Evolutionary conservation across 92 coral and sea anemone species (phyloP), one percentile per base, ranked within the genome.

Genomic region (Blastomussa wellsi): DNA sequence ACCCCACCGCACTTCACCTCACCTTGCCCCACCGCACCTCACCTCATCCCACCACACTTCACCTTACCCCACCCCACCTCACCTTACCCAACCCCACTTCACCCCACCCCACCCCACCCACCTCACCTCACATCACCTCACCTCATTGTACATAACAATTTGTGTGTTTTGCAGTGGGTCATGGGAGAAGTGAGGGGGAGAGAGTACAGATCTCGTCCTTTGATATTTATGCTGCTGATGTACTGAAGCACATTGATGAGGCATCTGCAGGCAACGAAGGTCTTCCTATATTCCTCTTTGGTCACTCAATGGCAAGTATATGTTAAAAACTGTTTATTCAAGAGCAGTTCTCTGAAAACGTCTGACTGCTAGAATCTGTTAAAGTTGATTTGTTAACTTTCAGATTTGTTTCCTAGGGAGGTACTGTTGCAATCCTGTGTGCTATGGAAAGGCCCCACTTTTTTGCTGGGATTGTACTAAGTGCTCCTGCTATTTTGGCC

Each of bases 371-470:
- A 60, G 32, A 26, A 60, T 2, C 15, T 60, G 0, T 60, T 60
- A 28, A n/a, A 60, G 33, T 19, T 6, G 49, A 3, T 10, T 0
- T 26, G 67, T 60, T 60, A 28, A 10, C 26, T 26, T 26, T 60
- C 32, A 5, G 19, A 12, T 41, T 5, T 65, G 72, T 66, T 41
- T 7, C 60, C 32, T 51, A 96, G 99, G 99, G 99, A 42, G 99
- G 99, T 14, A 72, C 93, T n/a, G 91, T 96, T 53, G 92, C 97
- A 42, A 91, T 96, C 29, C 84, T 96, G 57, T 81, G 96, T 31
- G 97, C 99, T 33, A 89, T 92, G 90, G 71, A 93, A 87, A 91
- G 98, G 48, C 99, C 99, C 31, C 81, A 86, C 69, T 91, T 94
- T 82, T 96, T 96, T 72, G 84, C 88, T 60, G 99, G 96, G 1